Evolutionary conservation across 92 coral and sea anemone species (phyloP).

Genomic region (Porites cylindrica): DNA sequence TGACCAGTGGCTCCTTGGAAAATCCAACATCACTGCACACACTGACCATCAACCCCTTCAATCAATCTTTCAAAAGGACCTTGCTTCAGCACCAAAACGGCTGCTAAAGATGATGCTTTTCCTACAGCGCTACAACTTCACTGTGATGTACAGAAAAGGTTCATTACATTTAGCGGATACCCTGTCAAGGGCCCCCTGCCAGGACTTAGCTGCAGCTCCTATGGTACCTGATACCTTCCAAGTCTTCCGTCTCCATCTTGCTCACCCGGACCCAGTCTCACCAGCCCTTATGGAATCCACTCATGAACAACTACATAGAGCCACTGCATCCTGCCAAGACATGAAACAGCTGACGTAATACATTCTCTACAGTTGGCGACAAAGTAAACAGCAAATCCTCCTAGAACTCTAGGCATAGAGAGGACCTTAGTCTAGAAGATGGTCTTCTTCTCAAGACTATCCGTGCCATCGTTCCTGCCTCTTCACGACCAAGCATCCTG

Average conservation of each 20-base stretch:
- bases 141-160: constrained; percentile 46
- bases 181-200: constrained; percentile 44
- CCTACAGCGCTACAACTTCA: constrained; percentile 49
- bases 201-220: constrained; percentile 9
- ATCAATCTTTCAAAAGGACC: constrained; percentile 55
- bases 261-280: constrained; percentile 36
- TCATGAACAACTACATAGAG: constrained; percentile 40
- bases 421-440: constrained; percentile 33
- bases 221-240: not conserved
- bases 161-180: constrained; percentile 48
- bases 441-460: constrained; percentile 38
- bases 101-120: constrained; percentile 55
- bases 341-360: constrained; percentile 48
- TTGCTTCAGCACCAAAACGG: constrained; percentile 39
- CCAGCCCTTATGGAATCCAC: constrained; percentile 37
- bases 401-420: constrained; percentile 43
- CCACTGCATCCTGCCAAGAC: constrained; percentile 52
- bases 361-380: constrained; percentile 61
- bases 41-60: constrained; percentile 67
- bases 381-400: constrained; percentile 46
- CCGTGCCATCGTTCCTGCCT: constrained; percentile 35
- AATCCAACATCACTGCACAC: constrained; percentile 47
- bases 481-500: constrained; percentile 10
- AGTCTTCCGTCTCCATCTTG: constrained; percentile 7
- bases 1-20: constrained; percentile 50